Evolutionary conservation across 2,888 invertebrate species (phyloP).

Genomic region (Drosophila meridiana): DNA sequence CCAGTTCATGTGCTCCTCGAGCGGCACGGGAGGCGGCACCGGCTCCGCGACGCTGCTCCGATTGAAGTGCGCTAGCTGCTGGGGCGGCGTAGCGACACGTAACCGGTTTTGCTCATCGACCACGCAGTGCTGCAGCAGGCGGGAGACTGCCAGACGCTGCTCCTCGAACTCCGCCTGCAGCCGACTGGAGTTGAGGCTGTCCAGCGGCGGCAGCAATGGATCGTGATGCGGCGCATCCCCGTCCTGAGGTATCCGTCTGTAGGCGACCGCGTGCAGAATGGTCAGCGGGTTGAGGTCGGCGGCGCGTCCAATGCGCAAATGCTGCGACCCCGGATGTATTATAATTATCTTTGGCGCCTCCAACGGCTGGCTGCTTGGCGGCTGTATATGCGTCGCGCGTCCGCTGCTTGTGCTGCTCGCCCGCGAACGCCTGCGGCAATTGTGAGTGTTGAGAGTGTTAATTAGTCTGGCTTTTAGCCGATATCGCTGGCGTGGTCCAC

Average conservation of each 20-base stretch:
- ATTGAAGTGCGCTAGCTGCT: constrained; percentile 95
- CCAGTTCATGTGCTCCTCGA: constrained; percentile 40
- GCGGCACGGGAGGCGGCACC: constrained; percentile 76
- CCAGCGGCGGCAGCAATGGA: constrained; percentile 65
- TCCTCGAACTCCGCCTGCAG: constrained; percentile 91
- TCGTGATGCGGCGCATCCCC: constrained; percentile 85
- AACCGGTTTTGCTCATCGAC: constrained; percentile 91
- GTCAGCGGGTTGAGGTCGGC: constrained; percentile 95
- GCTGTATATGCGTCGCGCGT: constrained; percentile 36
- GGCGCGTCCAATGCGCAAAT: constrained; percentile 95
- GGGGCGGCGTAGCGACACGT: constrained; percentile 93
- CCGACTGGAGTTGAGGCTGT: constrained; percentile 39
- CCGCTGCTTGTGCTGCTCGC: constrained; percentile 75
- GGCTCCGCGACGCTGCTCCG: constrained; percentile 91
- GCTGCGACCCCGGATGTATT: constrained; percentile 97
- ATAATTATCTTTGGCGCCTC: constrained; percentile 92
- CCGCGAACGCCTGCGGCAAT: constrained; percentile 59
- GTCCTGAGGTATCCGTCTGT: constrained; percentile 81
- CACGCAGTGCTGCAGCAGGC: constrained; percentile 93
- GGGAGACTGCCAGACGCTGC: constrained; percentile 92
- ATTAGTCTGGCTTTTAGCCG: background rate
- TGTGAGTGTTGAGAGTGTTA: background rate
- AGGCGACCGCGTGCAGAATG: constrained; percentile 88
- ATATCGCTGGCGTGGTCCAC: background rate
- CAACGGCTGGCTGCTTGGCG: constrained; percentile 49